Conservation (phyloP, 2,797 vertebrate genomes). For the Microtus obscurus region DNA sequence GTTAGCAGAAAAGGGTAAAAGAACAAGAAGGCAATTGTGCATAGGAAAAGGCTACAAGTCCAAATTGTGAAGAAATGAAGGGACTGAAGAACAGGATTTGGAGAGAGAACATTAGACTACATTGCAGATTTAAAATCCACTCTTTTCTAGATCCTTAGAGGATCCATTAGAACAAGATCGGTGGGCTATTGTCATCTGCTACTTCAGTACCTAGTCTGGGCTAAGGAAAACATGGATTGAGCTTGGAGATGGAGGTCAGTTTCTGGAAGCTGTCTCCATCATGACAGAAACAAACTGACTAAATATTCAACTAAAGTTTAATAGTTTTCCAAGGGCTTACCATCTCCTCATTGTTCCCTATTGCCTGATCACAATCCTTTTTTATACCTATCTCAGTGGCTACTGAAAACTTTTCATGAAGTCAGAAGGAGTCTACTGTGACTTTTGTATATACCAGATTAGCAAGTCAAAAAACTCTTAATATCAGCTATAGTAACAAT, state of each 20-base stretch:
- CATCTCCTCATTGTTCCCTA: not conserved
- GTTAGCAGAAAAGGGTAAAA: not conserved
- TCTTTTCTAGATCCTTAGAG: not conserved
- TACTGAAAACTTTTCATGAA: not conserved
- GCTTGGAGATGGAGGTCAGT: not conserved
- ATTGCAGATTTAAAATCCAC: not conserved
- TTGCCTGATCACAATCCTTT: not conserved
- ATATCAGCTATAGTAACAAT: not conserved
- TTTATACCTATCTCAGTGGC: not conserved
- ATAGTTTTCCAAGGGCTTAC: not conserved
- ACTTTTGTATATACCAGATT: not conserved
- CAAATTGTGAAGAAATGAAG: not conserved
- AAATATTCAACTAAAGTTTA: not conserved
- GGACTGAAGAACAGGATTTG: not conserved
- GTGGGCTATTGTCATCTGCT: fast-evolving
- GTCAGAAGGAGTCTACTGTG: not conserved
- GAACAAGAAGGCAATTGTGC: not conserved
- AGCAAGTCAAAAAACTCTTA: not conserved
- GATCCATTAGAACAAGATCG: not conserved
- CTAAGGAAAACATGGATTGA: not conserved
- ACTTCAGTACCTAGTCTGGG: not conserved
- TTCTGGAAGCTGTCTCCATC: not conserved
- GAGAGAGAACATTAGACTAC: not conserved
- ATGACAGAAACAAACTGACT: not conserved
- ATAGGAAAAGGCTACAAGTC: not conserved